These are phyloP conservation scores for Trichogramma evanescens DNA, from an alignment of 2,888 invertebrate genomes.

Conservation along the genomic window DNA sequence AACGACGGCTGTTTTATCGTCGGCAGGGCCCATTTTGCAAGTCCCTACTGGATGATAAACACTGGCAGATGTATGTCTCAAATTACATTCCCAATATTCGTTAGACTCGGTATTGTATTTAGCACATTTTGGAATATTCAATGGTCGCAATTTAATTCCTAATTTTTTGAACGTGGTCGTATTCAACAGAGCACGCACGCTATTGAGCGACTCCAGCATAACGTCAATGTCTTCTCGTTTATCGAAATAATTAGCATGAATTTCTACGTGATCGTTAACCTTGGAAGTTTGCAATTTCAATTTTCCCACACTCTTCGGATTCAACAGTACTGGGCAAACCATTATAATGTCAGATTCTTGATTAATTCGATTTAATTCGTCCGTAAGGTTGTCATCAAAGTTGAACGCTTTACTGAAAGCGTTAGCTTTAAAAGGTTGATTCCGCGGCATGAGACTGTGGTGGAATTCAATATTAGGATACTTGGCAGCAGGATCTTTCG, in stretches of 20 bases:
- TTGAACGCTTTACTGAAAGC: conserved; percentile 17
- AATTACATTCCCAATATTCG: conserved; percentile 49
- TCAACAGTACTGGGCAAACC: conserved; percentile 40
- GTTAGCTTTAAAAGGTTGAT: conserved; percentile 13
- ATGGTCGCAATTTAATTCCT: conserved; percentile 23
- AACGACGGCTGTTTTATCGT: conserved; percentile 50
- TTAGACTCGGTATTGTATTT: conserved; percentile 29
- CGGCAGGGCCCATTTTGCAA: conserved; percentile 56
- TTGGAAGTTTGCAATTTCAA: conserved; percentile 49
- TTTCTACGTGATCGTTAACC: conserved; percentile 49
- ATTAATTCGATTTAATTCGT: conserved; percentile 30
- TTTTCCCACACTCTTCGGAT: conserved; percentile 48
- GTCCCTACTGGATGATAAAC: conserved; percentile 58
- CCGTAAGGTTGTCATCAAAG: conserved; percentile 26
- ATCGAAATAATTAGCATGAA: conserved; percentile 52
- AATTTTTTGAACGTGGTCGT: conserved; percentile 31
- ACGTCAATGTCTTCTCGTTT: conserved; percentile 45
- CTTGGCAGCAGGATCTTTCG: conserved; percentile 44
- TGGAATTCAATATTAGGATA: conserved; percentile 58
- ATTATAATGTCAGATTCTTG: conserved; percentile 30
- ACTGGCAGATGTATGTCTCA: conserved; percentile 53
- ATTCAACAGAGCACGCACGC: conserved; percentile 29
- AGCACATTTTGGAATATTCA: conserved; percentile 34
- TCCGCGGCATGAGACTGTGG: conserved; percentile 47
- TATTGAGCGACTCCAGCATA: conserved; percentile 36